Conservation (phyloP, 2,888 invertebrate genomes). For the Habrosyne pyritoides region DNA sequence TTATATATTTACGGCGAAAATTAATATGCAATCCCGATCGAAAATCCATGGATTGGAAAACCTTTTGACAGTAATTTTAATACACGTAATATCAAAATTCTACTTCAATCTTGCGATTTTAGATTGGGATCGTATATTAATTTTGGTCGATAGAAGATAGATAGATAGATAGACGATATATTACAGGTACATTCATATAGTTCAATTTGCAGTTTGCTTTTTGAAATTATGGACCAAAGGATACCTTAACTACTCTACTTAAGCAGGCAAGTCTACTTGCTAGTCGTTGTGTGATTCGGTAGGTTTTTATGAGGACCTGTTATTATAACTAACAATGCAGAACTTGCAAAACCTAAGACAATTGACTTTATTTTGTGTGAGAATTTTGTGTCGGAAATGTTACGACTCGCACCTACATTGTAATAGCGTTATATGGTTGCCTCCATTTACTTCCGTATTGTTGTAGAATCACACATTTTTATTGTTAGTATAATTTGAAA, state of each 20-base stretch:
- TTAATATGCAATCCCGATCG: no score
- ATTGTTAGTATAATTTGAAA: conserved; percentile 10
- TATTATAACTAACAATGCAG: conserved; percentile 36
- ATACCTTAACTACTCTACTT: neutral
- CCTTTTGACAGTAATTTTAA: no score
- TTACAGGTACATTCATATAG: no score
- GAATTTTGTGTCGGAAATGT: conserved; percentile 43
- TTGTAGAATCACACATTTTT: conserved; percentile 30
- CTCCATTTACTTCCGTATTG: conserved; percentile 42
- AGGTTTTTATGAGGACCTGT: conserved; percentile 23
- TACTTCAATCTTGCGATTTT: no score
- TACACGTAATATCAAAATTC: no score
- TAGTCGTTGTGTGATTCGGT: neutral
- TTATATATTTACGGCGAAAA: no score
- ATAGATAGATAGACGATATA: no score
- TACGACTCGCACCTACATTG: conserved; percentile 24
- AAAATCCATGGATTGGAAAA: no score
- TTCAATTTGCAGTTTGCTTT: no score
- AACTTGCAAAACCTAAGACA: conserved; percentile 61
- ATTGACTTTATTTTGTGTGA: conserved; percentile 68
- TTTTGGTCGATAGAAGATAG: no score
- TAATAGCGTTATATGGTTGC: conserved; percentile 25
- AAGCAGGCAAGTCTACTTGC: neutral
- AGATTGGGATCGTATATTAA: no score
- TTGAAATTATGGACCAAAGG: no score